Evolutionary conservation across 2,888 invertebrate species (phyloP).

Genomic region (Alcis repandata): DNA sequence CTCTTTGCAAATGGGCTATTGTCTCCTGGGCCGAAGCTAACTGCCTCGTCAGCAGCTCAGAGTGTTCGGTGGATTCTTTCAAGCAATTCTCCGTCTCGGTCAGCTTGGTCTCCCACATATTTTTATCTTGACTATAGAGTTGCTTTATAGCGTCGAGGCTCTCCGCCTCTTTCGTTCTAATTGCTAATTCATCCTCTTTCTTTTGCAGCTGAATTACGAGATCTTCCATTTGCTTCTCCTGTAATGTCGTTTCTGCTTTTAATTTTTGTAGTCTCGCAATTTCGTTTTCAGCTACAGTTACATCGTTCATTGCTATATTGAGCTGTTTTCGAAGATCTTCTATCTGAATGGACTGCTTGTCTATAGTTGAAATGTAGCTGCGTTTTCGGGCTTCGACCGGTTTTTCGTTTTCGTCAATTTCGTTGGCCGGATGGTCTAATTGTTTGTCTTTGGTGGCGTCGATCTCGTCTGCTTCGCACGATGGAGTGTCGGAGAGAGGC

Average conservation of each 20-base stretch:
- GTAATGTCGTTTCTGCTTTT: constrained; percentile 89
- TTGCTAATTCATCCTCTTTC: constrained; percentile 91
- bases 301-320: constrained; percentile 87
- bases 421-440: constrained; percentile 60
- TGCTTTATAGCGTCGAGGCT: constrained; percentile 88
- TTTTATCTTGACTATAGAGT: constrained; percentile 88
- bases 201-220: constrained; percentile 91
- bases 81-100: constrained; percentile 89
- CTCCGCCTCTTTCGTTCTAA: constrained; percentile 90
- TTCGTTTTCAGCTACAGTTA: constrained; percentile 90
- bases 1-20: constrained; percentile 89
- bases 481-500: constrained; percentile 84
- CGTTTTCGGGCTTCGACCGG: constrained; percentile 81
- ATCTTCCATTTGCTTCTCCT: constrained; percentile 92
- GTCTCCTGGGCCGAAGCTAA: constrained; percentile 88
- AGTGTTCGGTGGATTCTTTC: constrained; percentile 89
- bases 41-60: constrained; percentile 88
- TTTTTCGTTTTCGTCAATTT: constrained; percentile 80
- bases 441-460: constrained; percentile 84
- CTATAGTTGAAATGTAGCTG: constrained; percentile 85
- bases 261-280: constrained; percentile 90
- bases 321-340: constrained; percentile 90
- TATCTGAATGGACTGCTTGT: constrained; percentile 89
- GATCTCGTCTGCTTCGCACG: constrained; percentile 83
- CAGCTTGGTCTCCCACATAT: constrained; percentile 89